Conservation (phyloP, 2,797 vertebrate species). For the Lemur catta region DNA sequence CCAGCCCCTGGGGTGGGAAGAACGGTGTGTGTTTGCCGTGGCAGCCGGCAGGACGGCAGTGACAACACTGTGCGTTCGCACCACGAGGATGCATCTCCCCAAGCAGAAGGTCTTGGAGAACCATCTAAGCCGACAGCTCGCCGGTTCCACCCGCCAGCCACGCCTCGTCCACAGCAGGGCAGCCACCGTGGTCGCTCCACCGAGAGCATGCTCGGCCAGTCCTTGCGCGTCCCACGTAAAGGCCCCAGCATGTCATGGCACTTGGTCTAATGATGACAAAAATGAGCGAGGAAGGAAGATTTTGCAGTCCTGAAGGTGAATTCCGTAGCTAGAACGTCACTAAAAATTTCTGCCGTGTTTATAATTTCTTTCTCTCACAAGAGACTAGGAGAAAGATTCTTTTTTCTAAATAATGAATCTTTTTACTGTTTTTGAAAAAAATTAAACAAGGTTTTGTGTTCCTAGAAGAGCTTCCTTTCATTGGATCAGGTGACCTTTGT, state of each 20-base stretch:
- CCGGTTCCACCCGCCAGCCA: rapidly evolving
- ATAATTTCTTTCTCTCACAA: background rate
- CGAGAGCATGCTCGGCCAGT: background rate
- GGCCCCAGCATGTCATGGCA: background rate
- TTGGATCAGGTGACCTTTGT: background rate
- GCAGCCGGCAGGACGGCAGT: background rate
- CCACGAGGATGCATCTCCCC: background rate
- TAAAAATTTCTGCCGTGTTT: background rate
- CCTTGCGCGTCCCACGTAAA: background rate
- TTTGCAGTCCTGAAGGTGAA: background rate
- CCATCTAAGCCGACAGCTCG: rapidly evolving
- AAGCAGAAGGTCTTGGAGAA: rapidly evolving
- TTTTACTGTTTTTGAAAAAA: slow-evolving; percentile 26
- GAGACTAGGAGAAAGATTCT: background rate
- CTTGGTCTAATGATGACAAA: background rate
- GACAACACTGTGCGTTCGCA: rapidly evolving
- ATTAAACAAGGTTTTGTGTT: slow-evolving; percentile 16
- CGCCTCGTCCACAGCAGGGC: rapidly evolving
- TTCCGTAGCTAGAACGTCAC: background rate
- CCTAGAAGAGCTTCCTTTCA: background rate
- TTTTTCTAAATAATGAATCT: background rate
- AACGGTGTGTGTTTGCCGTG: background rate
- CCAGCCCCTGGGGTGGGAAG: background rate
- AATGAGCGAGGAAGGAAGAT: background rate
- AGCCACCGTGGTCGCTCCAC: rapidly evolving